Evolutionary conservation across 2,113 vertebrate species (phyloP), one percentile per base, ranked within the genome.

Genomic region (Pogona vitticeps): DNA sequence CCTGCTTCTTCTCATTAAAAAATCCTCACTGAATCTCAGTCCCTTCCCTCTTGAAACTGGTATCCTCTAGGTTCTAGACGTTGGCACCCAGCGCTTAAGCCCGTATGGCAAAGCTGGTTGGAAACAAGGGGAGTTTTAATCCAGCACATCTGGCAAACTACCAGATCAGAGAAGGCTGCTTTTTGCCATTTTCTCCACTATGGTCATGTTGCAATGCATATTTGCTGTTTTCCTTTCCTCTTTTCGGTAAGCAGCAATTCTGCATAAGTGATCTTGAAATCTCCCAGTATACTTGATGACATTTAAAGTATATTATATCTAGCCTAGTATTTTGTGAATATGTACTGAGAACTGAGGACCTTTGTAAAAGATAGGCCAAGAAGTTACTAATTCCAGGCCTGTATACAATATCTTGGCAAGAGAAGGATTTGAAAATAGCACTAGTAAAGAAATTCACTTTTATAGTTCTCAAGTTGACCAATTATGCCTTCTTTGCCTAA

Each of bases 401-500:
- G 36, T 31, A 15, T 42, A 40, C 6, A 78, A 77, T 1, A 1
- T 75, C 56, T 40, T 7, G 6, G 1, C 0, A 81, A 84, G 59
- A 88, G 88, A 80, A 75, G 0, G 1, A 14, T 6, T 1, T 58
- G 36, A 56, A 88, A n/a, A 80, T 80, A 38, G 52, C 89, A 26
- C 33, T 6, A 31, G 3, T 1, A 63, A 90, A 59, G 36, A 28
- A n/a, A 86, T 2, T 76, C 20, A 33, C 59, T 58, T 61, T n/a
- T 23, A 80, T 20, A 13, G 52, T n/a, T 59, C 56, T 68, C 40
- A 82, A 84, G 6, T 58, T 56, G 38, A 46, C 68, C 58, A 80
- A 80, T 84, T 84, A 84, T 23, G 46, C 13, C 76, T 63, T 88
- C 80, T 14, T 73, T 63, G 58, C 68, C 76, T 76, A 31, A 70